Percentiles rank a stretch among this genome's conserved stretches.
phyloP scores from a whole-genome alignment of 2,113 vertebrate species.

The Oryzias celebensis region DNA sequence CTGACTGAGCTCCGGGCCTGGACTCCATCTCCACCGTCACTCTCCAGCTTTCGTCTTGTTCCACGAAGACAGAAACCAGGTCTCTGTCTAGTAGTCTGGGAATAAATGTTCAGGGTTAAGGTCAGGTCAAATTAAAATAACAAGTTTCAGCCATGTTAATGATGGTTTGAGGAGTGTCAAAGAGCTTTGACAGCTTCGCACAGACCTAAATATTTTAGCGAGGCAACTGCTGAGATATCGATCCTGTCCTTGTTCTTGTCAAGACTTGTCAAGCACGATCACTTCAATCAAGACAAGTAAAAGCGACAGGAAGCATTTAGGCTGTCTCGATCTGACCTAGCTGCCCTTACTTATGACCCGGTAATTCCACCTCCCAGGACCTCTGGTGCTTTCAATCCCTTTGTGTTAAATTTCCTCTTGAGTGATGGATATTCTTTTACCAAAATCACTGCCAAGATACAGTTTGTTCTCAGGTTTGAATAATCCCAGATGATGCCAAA shows the following conservation, averaged over 20 bases:
- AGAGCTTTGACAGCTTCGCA: constrained; percentile 17
- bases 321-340: background rate
- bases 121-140: constrained; percentile 48
- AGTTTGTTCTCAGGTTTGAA: constrained; percentile 25
- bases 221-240: constrained; percentile 15
- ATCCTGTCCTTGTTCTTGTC: constrained; percentile 22
- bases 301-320: constrained; percentile 10
- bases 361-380: constrained; percentile 2
- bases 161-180: constrained; percentile 19
- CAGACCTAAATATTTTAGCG: constrained; percentile 3
- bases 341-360: background rate
- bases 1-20: constrained; percentile 48
- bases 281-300: constrained; percentile 8
- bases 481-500: background rate
- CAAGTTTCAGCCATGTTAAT: constrained; percentile 13
- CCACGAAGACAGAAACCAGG: constrained; percentile 65
- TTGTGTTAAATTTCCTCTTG: background rate
- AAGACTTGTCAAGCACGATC: constrained; percentile 5
- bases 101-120: constrained; percentile 39
- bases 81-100: constrained; percentile 42
- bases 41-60: constrained; percentile 16
- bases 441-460: background rate
- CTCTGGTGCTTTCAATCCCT: background rate
- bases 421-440: too few relatives aligned
- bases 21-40: constrained; percentile 48